Percentiles rank a stretch among this genome's conserved stretches.
Conservation (phyloP, 2,113 vertebrate genomes). For the Syngnathus scovelli region DNA sequence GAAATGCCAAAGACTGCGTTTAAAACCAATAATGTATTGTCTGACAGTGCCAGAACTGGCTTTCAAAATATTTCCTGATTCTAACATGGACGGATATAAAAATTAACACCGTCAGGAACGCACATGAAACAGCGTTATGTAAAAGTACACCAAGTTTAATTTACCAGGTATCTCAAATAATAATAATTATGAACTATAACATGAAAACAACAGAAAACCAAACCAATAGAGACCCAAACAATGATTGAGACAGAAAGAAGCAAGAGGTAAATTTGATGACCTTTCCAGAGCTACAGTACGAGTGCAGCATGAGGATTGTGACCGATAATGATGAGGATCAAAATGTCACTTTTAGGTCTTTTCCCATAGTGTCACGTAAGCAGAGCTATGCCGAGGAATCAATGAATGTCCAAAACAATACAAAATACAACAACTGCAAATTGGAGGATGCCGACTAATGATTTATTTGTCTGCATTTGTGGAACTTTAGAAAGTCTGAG, state of each 20-base stretch:
- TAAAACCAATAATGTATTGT: neutral
- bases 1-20: neutral
- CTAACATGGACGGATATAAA: neutral
- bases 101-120: no score
- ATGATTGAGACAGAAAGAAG: constrained; percentile 25
- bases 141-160: no score
- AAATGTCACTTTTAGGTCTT: constrained; percentile 39
- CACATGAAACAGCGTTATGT: no score
- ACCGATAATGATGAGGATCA: constrained; percentile 49
- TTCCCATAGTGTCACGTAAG: neutral
- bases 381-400: constrained; percentile 31
- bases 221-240: constrained; percentile 31
- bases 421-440: constrained; percentile 12
- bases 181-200: no score
- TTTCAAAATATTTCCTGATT: neutral
- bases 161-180: no score
- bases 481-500: no score
- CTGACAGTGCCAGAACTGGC: neutral
- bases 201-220: constrained; percentile 10
- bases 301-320: constrained; percentile 23
- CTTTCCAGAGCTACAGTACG: constrained; percentile 40
- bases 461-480: constrained; percentile 6
- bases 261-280: constrained; percentile 40
- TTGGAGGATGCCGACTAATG: constrained; percentile 3
- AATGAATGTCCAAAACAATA: constrained; percentile 35